Percentiles rank a stretch among this genome's conserved stretches.
phyloP scores from a whole-genome alignment of 2,797 vertebrate species.

The Falco peregrinus region DNA sequence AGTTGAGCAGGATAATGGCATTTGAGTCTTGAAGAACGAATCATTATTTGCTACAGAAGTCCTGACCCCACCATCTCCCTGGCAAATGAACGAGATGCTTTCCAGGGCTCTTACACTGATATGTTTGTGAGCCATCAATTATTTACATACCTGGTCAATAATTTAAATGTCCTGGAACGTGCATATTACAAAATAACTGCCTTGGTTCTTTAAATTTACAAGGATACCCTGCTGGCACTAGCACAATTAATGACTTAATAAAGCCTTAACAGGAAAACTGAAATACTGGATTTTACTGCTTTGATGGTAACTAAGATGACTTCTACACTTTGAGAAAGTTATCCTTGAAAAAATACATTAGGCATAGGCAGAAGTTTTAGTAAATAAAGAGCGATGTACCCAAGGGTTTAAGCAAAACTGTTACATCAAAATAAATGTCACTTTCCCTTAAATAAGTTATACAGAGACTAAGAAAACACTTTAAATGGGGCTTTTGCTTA shows the following conservation, averaged over 20 bases:
- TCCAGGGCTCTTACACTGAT: conserved; percentile 66
- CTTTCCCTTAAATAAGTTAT: neutral
- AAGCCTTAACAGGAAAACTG: neutral
- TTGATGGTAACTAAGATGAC: neutral
- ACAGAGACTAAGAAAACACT: neutral
- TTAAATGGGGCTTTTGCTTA: neutral
- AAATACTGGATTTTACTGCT: conserved; percentile 18
- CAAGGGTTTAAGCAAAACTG: neutral
- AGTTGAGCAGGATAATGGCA: conserved; percentile 15
- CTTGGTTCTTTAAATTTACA: conserved; percentile 65
- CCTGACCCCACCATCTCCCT: conserved; percentile 46
- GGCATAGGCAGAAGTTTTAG: neutral
- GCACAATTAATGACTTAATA: conserved; percentile 37
- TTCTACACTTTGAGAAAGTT: neutral
- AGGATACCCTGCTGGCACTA: neutral
- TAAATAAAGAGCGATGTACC: neutral
- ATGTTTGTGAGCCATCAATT: conserved; percentile 72
- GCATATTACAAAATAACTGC: conserved; percentile 46
- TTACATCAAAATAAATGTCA: neutral
- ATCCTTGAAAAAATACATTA: neutral
- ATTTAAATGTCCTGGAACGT: conserved; percentile 73
- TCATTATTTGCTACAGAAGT: conserved; percentile 57
- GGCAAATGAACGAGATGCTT: conserved; percentile 34
- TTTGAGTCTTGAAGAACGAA: conserved; percentile 18
- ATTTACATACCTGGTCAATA: conserved; percentile 79